phyloP scores from a whole-genome alignment of 2,113 vertebrate species.

The Cebus imitator region DNA sequence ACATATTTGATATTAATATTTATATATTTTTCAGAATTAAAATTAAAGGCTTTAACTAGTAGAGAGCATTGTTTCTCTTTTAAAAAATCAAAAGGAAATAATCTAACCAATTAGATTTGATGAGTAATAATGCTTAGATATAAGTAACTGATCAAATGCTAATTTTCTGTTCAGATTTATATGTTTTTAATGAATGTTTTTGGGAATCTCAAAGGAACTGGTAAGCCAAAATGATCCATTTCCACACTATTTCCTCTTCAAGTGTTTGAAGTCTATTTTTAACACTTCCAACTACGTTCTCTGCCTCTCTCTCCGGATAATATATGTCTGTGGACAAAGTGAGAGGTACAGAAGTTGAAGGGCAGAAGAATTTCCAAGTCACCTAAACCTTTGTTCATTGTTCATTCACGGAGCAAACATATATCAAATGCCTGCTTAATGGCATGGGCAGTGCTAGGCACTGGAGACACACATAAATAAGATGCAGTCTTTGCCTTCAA shows the following conservation, averaged over 20 bases:
- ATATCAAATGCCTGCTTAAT: neutral
- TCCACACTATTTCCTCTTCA: neutral
- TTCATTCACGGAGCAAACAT: neutral
- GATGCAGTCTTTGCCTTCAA: neutral
- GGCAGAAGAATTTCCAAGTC: neutral
- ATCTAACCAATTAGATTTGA: constrained; percentile 8
- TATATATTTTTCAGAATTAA: constrained; percentile 17
- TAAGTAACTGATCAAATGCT: neutral
- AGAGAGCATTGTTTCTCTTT: neutral
- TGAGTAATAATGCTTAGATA: constrained; percentile 23
- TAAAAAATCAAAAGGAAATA: neutral
- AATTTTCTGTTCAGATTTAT: neutral
- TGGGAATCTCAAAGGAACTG: neutral
- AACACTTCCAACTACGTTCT: neutral
- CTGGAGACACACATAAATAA: neutral
- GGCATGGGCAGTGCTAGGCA: neutral
- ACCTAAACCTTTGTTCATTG: neutral
- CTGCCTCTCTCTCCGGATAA: neutral
- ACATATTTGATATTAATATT: constrained; percentile 1
- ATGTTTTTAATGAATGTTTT: neutral
- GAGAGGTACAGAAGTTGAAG: neutral
- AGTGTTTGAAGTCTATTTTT: neutral
- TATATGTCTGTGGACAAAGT: neutral
- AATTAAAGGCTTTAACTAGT: neutral
- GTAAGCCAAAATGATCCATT: neutral